Base-by-base conservation (phyloP, 2,888 invertebrate species). In the Dendrolimus pini region DNA sequence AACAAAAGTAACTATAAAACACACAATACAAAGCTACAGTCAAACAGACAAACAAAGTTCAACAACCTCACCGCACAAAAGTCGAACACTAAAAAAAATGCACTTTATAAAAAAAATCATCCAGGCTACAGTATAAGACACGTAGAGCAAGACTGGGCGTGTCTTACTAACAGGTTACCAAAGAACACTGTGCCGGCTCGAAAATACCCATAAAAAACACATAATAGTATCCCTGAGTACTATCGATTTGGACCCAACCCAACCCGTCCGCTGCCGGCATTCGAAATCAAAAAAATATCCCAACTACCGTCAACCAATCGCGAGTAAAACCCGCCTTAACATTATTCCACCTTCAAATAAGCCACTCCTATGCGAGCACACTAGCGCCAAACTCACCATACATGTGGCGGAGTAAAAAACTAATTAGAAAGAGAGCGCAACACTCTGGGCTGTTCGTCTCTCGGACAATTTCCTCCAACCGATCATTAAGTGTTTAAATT, bases 401-500 rank as follows among this genome's bases (percentile, higher is more conserved):
- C 85, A 82, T 75, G 83, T 81, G 89, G 86, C 77, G 69, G 58
- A 47, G 58, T 60, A 54, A 9, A 41, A 85, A 70, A 89, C 89
- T 87, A 89, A 83, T 74, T 77, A 83, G 87, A 90, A 61, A 64
- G 88, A 82, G 89, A 89, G 65, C 61, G 77, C 68, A 62, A 69
- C 70, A 87, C 72, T 42, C 79, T 79, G 83, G 83, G 85, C 83
- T 71, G 88, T 84, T 80, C 89, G 89, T 86, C 85, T 87, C 89
- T 83, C 90, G 89, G 85, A 89, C 90, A 89, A 90, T 90, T 90
- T 89, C 86, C 83, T 81, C 87, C 90, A 90, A 90, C 90, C 85
- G 84, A 82, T 90, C 90, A 90, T 90, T 90, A 90, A 90, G 90
- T 90, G 90, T 90, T 90, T 90, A 90, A 90, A 83, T 85, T 85